Base-by-base conservation (phyloP, 2,888 invertebrate species). In the Caenorhabditis japonica region DNA sequence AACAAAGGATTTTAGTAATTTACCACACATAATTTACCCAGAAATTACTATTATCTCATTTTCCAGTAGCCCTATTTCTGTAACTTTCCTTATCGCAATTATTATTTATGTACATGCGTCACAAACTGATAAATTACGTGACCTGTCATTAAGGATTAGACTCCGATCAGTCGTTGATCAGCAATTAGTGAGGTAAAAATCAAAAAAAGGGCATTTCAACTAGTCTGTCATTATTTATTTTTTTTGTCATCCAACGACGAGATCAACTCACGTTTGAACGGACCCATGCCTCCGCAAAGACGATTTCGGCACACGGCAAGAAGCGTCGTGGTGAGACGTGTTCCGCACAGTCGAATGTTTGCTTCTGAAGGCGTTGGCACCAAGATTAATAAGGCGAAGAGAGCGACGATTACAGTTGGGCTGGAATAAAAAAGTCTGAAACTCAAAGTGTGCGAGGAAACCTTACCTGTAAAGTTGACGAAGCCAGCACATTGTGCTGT, bases 341-440 rank as follows among this genome's bases (percentile, higher is more conserved):
- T 38, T 30, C 83, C 83, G 61, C 84, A 84, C 39, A 84, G 68
- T 46, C 84, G 81, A n/a, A 84, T 56, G 17, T 58, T 77, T 52
- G 80, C 79, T 17, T 70, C 77, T 34, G 74, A 30, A 4, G 55
- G 70, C 10, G 66, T 38, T 5, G 72, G 68, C 13, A 55, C 15
- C 13, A 66, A 27, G 13, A 74, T 13, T 12, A 75, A 39, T 23
- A 70, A 12, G n/a, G 60, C 34, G 21, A 75, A 39, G 13, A 58
- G 33, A 10, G 43, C 47, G 23, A 53, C 33, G 30, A 60, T 15
- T n/a, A 43, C 12, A 33, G 41, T 38, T 25, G 49, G 51, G 44
- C 61, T 51, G 56, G 36, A 68, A 38, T 25, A 17, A 1, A 12
- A 19, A 36, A 38, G 38, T 5, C 5, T 4, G 7, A 21, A 17